These are phyloP conservation scores for Basileuterus tristriatus DNA, from an alignment of 2,797 vertebrate species.

Conservation along the genomic window DNA sequence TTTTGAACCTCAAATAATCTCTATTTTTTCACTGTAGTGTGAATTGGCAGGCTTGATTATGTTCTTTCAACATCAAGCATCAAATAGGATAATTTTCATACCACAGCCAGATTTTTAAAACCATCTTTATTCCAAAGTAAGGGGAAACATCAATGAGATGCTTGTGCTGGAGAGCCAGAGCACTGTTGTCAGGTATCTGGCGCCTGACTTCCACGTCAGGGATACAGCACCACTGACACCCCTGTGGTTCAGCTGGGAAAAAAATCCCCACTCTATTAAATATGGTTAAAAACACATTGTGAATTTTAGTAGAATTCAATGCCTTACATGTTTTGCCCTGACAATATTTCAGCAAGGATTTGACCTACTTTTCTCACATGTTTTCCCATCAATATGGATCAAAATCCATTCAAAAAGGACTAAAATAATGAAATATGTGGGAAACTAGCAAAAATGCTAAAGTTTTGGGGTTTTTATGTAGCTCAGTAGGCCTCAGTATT, in stretches of 20 bases:
- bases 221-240: not conserved
- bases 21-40: constrained; percentile 24
- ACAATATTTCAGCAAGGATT: not conserved
- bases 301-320: not conserved
- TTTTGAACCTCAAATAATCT: constrained; percentile 30
- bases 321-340: not conserved
- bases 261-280: not conserved
- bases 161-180: not conserved
- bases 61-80: not conserved
- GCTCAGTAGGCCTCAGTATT: not conserved
- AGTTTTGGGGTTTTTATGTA: not conserved
- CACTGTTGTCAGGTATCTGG: not conserved
- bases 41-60: not conserved
- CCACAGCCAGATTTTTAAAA: not conserved
- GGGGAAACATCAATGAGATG: not conserved
- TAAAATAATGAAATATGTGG: not conserved
- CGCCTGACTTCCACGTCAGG: not conserved
- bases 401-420: not conserved
- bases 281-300: not conserved
- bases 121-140: not conserved
- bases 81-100: not conserved
- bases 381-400: not conserved
- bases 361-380: not conserved
- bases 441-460: not conserved
- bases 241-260: not conserved